phyloP scores from a whole-genome alignment of 2,888 invertebrate genomes.

The Isoperla grammatica region DNA sequence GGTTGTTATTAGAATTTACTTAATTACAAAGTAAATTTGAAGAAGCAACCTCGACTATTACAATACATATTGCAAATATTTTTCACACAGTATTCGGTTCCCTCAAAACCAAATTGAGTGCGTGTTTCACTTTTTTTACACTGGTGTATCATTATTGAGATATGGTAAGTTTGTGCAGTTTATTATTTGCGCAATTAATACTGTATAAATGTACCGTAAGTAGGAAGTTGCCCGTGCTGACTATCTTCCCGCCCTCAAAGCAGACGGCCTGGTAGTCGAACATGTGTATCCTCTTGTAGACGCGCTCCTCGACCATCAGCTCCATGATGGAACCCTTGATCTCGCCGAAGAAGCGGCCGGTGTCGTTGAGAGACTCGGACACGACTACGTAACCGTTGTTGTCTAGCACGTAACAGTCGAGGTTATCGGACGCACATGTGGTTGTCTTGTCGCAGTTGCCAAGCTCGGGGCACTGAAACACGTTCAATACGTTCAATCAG shows the following conservation, averaged over 20 bases:
- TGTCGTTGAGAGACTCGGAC: constrained; percentile 40
- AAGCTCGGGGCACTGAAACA: constrained; percentile 11
- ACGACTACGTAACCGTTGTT: constrained; percentile 48
- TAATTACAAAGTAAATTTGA: too few relatives aligned
- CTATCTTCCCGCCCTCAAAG: constrained; percentile 22
- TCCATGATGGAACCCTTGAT: constrained; percentile 44
- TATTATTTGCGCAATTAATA: too few relatives aligned
- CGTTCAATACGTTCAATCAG: background rate
- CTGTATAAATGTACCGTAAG: too few relatives aligned
- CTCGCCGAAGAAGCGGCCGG: constrained; percentile 47
- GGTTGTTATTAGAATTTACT: too few relatives aligned
- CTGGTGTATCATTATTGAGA: too few relatives aligned
- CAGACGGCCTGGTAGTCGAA: constrained; percentile 44
- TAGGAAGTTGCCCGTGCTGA: constrained; percentile 18
- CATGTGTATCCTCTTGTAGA: constrained; percentile 41
- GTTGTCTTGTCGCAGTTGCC: constrained; percentile 7
- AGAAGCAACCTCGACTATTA: too few relatives aligned
- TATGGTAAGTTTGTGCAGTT: too few relatives aligned
- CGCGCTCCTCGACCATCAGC: constrained; percentile 39
- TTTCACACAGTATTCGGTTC: too few relatives aligned
- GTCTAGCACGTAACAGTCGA: constrained; percentile 47
- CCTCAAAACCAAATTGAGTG: too few relatives aligned
- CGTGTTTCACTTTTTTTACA: too few relatives aligned
- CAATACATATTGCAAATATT: too few relatives aligned
- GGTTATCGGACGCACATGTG: constrained; percentile 37